Evolutionary conservation across 2,888 invertebrate species (phyloP).

Genomic region (Arctia plantaginis): DNA sequence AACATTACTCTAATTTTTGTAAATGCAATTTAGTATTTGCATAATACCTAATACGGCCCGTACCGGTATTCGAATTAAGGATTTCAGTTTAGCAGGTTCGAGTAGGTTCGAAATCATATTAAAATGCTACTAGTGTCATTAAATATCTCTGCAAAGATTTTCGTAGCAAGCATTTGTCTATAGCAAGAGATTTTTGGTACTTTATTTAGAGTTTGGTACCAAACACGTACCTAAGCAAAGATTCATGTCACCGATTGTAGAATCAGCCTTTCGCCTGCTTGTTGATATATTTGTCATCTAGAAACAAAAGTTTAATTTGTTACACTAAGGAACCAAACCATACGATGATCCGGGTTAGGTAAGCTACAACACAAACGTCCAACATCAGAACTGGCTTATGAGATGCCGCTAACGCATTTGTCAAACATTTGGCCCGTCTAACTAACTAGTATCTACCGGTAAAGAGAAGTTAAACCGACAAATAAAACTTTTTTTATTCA

Average conservation of each 20-base stretch:
- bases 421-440: constrained; percentile 73
- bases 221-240: neutral
- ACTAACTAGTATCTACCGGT: constrained; percentile 63
- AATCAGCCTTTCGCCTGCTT: neutral
- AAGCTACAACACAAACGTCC: constrained; percentile 49
- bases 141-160: neutral
- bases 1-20: neutral
- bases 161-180: neutral
- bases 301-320: neutral
- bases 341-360: constrained; percentile 56
- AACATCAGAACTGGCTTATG: constrained; percentile 65
- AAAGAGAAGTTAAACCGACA: constrained; percentile 48
- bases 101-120: too few species aligned
- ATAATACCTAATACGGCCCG: neutral
- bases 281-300: neutral
- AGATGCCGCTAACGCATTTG: constrained; percentile 71
- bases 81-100: neutral
- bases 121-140: neutral
- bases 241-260: neutral
- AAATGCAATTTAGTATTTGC: neutral
- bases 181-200: neutral
- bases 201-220: neutral
- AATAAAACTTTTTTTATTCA: constrained; percentile 56
- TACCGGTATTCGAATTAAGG: neutral
- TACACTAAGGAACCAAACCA: constrained; percentile 37